Base-by-base conservation (phyloP, 2,113 vertebrate species). In the Arothron firmamentum region DNA sequence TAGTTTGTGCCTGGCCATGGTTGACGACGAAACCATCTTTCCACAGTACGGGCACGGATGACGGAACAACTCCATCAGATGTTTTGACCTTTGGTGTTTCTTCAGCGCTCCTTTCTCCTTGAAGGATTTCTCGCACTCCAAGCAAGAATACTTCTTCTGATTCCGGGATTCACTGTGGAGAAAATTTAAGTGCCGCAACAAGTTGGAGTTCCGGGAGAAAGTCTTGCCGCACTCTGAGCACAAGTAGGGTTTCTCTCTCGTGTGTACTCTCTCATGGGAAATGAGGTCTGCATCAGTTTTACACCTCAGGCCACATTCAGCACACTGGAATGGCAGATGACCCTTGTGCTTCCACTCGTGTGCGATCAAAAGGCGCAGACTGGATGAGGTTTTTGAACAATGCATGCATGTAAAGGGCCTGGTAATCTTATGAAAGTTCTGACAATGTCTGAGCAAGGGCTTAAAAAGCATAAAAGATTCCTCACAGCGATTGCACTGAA, bases 281-380 rank as follows among this genome's bases (percentile, higher is more conserved):
- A 63, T 10, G 5, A 88, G 79, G n/a, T 85, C 77, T 0, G 20
- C n/a, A 9, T 80, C 79, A 0, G 6, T 71, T 43, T 20, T 73
- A 70, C 75, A 83, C 7, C 74, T 73, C 18, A 65, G 43, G 34
- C 49, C 15, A 34, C 84, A 88, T 20, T 53, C 58, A 3, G 70
- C 15, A 5, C 86, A 86, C 49, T 62, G 78, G 50, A 83, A 86
- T 0, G 86, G 86, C 0, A 80, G 59, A 0, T 75, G 63, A 6
- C 75, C 84, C 0, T 74, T 82, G 8, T 86, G 77, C 2, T 65
- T 72, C 86, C 82, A 86, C 50, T 88, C 86, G 3, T 88, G 86
- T 1, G n/a, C 9, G 42, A 88, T 82, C 3, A 86, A 52, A n/a
- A 20, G 1, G 12, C 66, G 65, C 10, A 86, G 66, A 58, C 34